These are phyloP conservation scores for Emydoidea blandingii DNA, from an alignment of 2,797 vertebrate genomes.

Conservation along the genomic window DNA sequence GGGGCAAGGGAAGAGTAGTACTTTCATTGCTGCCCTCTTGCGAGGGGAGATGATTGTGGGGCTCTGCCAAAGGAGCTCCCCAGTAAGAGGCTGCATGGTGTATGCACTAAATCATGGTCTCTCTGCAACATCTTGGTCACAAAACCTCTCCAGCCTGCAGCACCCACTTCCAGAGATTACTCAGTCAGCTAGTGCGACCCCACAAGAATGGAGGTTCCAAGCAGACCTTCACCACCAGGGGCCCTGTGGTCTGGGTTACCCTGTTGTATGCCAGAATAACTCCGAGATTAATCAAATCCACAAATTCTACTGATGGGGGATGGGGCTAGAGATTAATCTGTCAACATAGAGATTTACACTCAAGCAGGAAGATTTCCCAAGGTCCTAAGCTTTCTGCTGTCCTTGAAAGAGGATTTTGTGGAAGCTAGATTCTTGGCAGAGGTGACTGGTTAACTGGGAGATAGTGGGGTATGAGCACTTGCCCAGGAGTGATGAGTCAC, in stretches of 20 bases:
- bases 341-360: neutral
- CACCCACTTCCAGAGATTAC: neutral
- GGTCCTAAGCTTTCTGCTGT: slow-evolving; percentile 13
- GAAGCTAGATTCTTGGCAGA: neutral
- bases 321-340: neutral
- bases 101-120: neutral
- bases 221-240: neutral
- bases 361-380: slow-evolving; percentile 3
- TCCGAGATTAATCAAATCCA: neutral
- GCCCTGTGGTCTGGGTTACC: neutral
- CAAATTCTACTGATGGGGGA: accelerated
- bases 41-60: neutral
- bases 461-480: neutral
- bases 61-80: neutral
- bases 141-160: neutral
- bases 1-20: neutral
- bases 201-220: neutral
- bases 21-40: neutral
- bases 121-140: accelerated
- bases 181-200: neutral
- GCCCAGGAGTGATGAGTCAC: slow-evolving; percentile 48
- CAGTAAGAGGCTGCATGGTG: neutral
- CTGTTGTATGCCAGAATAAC: neutral
- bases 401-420: neutral
- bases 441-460: slow-evolving; percentile 25